Conservation (phyloP, 2,113 vertebrate species). For the Aplodontia rufa region DNA sequence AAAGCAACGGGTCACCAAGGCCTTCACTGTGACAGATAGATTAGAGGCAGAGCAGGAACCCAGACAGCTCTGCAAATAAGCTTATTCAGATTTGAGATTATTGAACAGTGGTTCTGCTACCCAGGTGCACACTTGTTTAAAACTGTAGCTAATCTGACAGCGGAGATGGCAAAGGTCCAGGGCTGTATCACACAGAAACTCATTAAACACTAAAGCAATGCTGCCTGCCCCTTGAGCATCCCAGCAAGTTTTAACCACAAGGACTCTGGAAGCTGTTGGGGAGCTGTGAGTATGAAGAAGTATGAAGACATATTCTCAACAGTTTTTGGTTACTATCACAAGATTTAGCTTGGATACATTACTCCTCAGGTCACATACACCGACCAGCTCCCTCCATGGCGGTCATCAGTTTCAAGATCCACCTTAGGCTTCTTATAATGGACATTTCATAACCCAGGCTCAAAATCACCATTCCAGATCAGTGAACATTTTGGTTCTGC, state of each 20-base stretch:
- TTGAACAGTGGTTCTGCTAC: background rate
- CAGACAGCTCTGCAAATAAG: background rate
- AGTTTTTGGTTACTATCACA: background rate
- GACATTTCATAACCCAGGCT: background rate
- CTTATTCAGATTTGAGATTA: background rate
- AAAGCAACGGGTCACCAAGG: background rate
- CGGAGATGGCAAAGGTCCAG: background rate
- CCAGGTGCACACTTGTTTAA: background rate
- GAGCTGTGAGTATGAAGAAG: constrained; percentile 19
- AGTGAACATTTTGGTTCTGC: constrained; percentile 10
- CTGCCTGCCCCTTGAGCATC: background rate
- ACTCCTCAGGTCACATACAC: background rate
- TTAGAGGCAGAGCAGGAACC: background rate
- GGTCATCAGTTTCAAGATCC: background rate
- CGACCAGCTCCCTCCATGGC: background rate
- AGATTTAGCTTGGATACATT: background rate
- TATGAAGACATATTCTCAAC: background rate
- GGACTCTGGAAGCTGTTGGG: background rate
- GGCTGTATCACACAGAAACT: constrained; percentile 30
- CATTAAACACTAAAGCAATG: constrained; percentile 39
- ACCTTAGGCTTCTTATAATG: background rate
- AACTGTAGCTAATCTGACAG: constrained; percentile 52
- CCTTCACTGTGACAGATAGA: background rate
- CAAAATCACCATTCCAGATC: background rate
- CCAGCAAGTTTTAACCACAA: constrained; percentile 20